Percentiles rank a stretch among this genome's conserved stretches.
Conservation (phyloP, 2,888 invertebrate species). For the Ochlodes sylvanus region DNA sequence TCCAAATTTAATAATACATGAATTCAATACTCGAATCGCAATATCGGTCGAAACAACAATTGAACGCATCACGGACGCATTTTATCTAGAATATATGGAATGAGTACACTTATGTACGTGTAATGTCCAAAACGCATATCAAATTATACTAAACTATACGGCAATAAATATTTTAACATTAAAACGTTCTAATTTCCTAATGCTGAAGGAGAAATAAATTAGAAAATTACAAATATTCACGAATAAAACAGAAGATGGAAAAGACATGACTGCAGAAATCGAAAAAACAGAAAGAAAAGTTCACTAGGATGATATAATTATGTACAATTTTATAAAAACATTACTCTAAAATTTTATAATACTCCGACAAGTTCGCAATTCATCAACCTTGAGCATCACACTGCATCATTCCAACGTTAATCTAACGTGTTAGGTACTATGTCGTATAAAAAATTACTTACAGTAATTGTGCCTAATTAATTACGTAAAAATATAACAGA, state of each 20-base stretch:
- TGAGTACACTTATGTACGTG: constrained; percentile 17
- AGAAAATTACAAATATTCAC: constrained; percentile 32
- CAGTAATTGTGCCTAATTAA: constrained; percentile 49
- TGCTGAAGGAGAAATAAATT: constrained; percentile 9
- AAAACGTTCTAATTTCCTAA: constrained; percentile 7
- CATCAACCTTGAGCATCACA: constrained; percentile 24
- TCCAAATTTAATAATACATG: constrained; percentile 27
- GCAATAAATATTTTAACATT: constrained; percentile 22
- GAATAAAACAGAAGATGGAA: constrained; percentile 16
- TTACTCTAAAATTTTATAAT: constrained; percentile 16
- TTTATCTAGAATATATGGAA: constrained; percentile 20
- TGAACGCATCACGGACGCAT: constrained; percentile 37
- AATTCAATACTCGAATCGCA: constrained; percentile 7
- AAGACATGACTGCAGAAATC: constrained; percentile 18
- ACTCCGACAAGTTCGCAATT: constrained; percentile 12
- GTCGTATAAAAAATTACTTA: constrained; percentile 42
- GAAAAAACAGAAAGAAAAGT: constrained; percentile 23
- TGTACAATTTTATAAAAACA: constrained; percentile 27
- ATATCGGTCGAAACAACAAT: constrained; percentile 42
- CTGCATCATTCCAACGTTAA: background rate
- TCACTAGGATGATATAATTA: constrained; percentile 38
- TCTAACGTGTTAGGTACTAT: constrained; percentile 10
- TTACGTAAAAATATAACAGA: constrained; percentile 47
- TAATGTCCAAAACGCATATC: constrained; percentile 11
- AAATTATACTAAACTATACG: constrained; percentile 36